Percentiles rank a stretch among this genome's conserved stretches.
Evolutionary conservation across 2,888 invertebrate genomes (phyloP).

Genomic region (Julus scanicus): DNA sequence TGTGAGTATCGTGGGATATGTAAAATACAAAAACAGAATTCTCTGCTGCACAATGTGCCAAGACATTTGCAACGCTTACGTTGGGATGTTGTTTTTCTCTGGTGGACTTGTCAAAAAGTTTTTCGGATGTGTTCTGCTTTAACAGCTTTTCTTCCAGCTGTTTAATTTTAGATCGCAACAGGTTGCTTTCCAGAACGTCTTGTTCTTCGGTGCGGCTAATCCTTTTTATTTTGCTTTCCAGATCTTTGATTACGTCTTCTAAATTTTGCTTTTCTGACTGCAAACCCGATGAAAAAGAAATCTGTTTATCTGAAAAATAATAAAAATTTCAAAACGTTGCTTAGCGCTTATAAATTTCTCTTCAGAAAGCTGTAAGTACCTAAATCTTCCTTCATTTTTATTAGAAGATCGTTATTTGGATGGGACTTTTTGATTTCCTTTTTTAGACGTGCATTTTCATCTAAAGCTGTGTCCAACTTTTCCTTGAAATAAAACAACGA

Average conservation of each 20-base stretch:
- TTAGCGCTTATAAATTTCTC: not conserved
- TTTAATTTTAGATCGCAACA: not conserved
- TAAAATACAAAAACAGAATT: not conserved
- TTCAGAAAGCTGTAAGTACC: not conserved
- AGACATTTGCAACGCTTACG: not conserved
- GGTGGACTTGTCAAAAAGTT: not conserved
- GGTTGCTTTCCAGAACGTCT: slow-evolving; percentile 37
- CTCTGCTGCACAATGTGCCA: no score
- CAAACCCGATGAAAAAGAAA: not conserved
- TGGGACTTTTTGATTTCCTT: slow-evolving; percentile 27
- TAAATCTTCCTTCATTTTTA: slow-evolving; percentile 49
- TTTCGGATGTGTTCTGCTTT: not conserved
- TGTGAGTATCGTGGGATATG: not conserved
- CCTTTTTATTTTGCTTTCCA: slow-evolving; percentile 50
- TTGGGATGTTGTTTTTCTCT: slow-evolving; percentile 24
- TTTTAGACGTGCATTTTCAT: slow-evolving; percentile 43
- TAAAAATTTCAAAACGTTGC: not conserved
- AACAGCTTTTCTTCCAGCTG: slow-evolving; percentile 48
- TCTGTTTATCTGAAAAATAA: slow-evolving; percentile 39
- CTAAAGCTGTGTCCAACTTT: slow-evolving; percentile 18
- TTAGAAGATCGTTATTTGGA: slow-evolving; percentile 11
- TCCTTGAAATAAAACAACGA: not conserved
- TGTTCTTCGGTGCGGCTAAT: slow-evolving; percentile 47
- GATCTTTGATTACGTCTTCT: slow-evolving; percentile 7
- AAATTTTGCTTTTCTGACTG: slow-evolving; percentile 38